These are phyloP conservation scores for Lampris incognitus DNA, from an alignment of 2,113 vertebrate genomes.

Conservation along the genomic window DNA sequence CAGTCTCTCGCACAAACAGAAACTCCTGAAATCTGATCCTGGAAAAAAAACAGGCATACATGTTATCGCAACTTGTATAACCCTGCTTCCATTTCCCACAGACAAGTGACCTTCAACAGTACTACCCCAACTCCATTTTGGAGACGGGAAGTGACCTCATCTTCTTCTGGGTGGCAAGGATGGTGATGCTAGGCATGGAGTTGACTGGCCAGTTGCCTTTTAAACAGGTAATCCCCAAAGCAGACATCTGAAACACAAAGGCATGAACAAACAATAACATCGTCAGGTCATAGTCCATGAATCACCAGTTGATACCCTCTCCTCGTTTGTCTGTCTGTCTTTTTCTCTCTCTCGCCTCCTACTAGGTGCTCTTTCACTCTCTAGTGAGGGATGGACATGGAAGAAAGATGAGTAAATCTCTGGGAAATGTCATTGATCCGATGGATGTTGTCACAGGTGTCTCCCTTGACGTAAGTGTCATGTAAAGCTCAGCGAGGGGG, in stretches of 20 bases:
- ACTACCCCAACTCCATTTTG: conserved; percentile 90
- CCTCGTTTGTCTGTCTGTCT: not conserved
- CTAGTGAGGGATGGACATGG: conserved; percentile 91
- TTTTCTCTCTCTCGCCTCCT: conserved; percentile 6
- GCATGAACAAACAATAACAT: too few species aligned
- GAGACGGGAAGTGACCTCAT: conserved; percentile 93
- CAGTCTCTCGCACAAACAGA: not conserved
- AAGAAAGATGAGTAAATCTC: conserved; percentile 94
- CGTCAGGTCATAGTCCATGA: too few species aligned
- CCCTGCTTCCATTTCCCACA: conserved; percentile 42
- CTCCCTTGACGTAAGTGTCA: conserved; percentile 84
- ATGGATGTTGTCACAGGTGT: conserved; percentile 88
- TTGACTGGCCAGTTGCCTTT: conserved; percentile 90
- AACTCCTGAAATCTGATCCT: not conserved
- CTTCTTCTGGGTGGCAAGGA: conserved; percentile 94
- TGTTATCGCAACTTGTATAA: not conserved
- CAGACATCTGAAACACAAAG: too few species aligned
- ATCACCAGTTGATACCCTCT: not conserved
- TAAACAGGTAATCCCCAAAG: conserved; percentile 79
- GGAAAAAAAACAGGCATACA: not conserved
- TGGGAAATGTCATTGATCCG: conserved; percentile 93
- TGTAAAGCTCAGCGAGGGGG: not conserved
- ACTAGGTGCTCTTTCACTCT: conserved; percentile 90
- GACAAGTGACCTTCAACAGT: conserved; percentile 85
- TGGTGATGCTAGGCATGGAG: conserved; percentile 91